Conservation (phyloP, 2,113 vertebrate genomes). For the Menura novaehollandiae region DNA sequence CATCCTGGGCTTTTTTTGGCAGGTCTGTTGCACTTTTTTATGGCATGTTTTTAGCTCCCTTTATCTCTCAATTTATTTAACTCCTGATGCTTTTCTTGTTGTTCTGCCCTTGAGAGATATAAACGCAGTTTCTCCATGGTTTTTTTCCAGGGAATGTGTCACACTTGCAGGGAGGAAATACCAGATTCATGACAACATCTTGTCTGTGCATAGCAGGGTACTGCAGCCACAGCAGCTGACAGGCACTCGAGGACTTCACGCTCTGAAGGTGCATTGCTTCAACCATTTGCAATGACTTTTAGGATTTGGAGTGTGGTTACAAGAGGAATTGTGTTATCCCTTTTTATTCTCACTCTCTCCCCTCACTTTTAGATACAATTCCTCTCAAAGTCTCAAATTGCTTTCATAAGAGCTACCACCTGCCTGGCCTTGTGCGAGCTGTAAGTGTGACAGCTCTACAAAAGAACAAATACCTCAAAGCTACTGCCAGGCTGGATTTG, state of each 20-base stretch:
- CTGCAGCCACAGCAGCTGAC: background rate
- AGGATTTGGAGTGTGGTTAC: background rate
- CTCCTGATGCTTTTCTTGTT: background rate
- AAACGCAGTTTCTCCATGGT: fast-evolving
- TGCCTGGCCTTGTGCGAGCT: background rate
- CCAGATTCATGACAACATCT: background rate
- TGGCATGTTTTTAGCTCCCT: background rate
- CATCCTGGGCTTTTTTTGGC: background rate
- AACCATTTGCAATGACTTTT: background rate
- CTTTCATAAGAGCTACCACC: background rate
- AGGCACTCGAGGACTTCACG: background rate
- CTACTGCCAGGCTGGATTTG: background rate
- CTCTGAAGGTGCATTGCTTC: background rate
- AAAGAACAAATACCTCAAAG: background rate
- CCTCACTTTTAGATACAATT: background rate
- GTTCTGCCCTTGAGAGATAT: background rate
- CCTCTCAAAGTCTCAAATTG: background rate
- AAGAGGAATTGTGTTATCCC: background rate
- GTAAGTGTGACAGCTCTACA: background rate
- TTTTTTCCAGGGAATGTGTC: background rate
- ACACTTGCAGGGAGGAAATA: background rate
- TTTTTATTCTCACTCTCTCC: background rate
- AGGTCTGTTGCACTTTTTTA: background rate
- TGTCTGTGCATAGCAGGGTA: background rate
- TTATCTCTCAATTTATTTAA: background rate